A percentile compares a stretch with the other conserved stretches of the same genome.
These are phyloP conservation scores for Spinibarbus caldwelli DNA, from an alignment of 2,797 vertebrate species.

Conservation along the genomic window DNA sequence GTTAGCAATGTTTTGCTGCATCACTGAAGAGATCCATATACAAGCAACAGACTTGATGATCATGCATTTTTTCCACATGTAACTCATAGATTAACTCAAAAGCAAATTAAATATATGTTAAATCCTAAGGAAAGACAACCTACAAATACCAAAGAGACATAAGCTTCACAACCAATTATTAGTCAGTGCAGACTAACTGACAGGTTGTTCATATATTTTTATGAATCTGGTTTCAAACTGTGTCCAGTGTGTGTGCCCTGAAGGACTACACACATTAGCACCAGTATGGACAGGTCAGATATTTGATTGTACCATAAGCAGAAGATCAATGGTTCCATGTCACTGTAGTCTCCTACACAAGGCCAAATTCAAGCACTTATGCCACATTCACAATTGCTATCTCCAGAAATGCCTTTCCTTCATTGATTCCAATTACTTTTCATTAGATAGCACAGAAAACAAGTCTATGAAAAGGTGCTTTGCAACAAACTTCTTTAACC, in stretches of 20 bases:
- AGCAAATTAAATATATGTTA: neutral
- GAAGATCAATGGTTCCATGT: slow-evolving; percentile 45
- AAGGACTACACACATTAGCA: slow-evolving; percentile 1
- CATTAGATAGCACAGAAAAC: slow-evolving; percentile 21
- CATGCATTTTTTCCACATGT: neutral
- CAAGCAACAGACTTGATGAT: neutral
- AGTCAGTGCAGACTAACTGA: neutral
- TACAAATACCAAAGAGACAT: neutral
- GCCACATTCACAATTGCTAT: neutral
- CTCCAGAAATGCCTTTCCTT: slow-evolving; percentile 2
- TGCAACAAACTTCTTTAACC: neutral
- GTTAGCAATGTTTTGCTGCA: neutral
- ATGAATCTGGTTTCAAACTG: neutral
- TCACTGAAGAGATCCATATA: neutral
- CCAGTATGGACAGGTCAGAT: slow-evolving; percentile 18
- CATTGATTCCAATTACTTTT: slow-evolving; percentile 33
- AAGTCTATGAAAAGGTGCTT: slow-evolving; percentile 10
- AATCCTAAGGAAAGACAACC: neutral
- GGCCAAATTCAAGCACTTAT: slow-evolving; percentile 24
- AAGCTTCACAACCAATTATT: too few species aligned
- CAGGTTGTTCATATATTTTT: neutral
- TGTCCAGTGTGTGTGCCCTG: neutral
- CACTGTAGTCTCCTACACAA: slow-evolving; percentile 21
- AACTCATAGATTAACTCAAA: neutral
- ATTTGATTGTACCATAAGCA: slow-evolving; percentile 45